phyloP scores from a whole-genome alignment of 2,797 vertebrate genomes.

The Sebastes ruberrimus region DNA sequence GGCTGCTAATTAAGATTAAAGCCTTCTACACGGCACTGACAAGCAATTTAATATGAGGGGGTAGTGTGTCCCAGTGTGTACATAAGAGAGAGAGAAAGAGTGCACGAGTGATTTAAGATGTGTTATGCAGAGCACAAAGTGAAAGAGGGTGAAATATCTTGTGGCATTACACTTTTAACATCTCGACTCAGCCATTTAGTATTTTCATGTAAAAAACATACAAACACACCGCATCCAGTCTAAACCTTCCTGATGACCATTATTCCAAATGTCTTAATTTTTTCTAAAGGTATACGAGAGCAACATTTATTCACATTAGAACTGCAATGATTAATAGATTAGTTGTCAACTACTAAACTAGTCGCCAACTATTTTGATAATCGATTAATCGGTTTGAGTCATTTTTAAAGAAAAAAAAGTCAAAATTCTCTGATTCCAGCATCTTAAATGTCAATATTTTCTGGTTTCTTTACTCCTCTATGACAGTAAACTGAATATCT shows the following conservation, averaged over 20 bases:
- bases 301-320: neutral
- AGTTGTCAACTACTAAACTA: too few species aligned
- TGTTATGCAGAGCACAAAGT: slow-evolving; percentile 8
- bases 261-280: neutral
- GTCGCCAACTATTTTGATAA: too few species aligned
- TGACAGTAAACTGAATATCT: too few species aligned
- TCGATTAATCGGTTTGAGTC: too few species aligned
- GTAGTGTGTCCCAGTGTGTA: slow-evolving; percentile 15
- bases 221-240: neutral
- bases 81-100: neutral
- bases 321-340: too few species aligned
- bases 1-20: slow-evolving; percentile 69
- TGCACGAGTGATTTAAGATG: neutral
- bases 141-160: slow-evolving; percentile 42
- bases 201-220: neutral
- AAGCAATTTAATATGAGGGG: slow-evolving; percentile 32
- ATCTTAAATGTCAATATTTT: too few species aligned
- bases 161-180: slow-evolving; percentile 36
- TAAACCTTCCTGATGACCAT: neutral
- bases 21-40: slow-evolving; percentile 47
- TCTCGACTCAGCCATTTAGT: neutral
- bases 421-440: too few species aligned
- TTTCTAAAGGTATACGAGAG: neutral
- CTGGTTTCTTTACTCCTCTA: too few species aligned
- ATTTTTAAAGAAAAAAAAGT: too few species aligned